Conservation (phyloP, 2,797 vertebrate species). For the Eleutherodactylus coqui region DNA sequence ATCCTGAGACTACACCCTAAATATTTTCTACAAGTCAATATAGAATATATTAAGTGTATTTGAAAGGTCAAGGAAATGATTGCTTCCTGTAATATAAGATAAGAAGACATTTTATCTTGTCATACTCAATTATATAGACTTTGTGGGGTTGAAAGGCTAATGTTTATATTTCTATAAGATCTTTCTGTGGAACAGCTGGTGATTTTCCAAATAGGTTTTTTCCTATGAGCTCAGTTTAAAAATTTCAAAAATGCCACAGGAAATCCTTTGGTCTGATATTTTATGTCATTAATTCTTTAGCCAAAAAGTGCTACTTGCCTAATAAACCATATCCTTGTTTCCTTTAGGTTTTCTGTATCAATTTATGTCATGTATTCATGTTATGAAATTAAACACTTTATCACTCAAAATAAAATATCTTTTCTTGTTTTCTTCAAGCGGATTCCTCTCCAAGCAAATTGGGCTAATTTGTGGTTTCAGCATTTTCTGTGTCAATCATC, state of each 20-base stretch:
- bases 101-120: constrained; percentile 56
- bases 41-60: constrained; percentile 39
- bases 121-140: constrained; percentile 56
- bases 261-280: constrained; percentile 57
- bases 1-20: neutral
- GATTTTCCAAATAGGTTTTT: constrained; percentile 55
- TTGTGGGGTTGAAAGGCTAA: constrained; percentile 43
- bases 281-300: constrained; percentile 53
- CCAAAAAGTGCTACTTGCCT: constrained; percentile 52
- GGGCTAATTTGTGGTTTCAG: constrained; percentile 36
- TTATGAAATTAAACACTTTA: constrained; percentile 55
- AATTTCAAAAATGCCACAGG: constrained; percentile 54
- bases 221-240: constrained; percentile 34
- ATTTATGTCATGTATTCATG: constrained; percentile 43
- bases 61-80: constrained; percentile 36
- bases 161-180: constrained; percentile 53
- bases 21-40: constrained; percentile 28
- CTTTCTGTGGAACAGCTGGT: constrained; percentile 43
- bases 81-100: constrained; percentile 52
- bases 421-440: constrained; percentile 38
- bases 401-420: constrained; percentile 40
- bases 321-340: constrained; percentile 60
- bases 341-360: constrained; percentile 49
- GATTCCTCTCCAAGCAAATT: constrained; percentile 40
- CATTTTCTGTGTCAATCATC: constrained; percentile 55